These are phyloP conservation scores for Poeciliopsis retropinna DNA, from an alignment of 2,113 vertebrate species.

Conservation along the genomic window DNA sequence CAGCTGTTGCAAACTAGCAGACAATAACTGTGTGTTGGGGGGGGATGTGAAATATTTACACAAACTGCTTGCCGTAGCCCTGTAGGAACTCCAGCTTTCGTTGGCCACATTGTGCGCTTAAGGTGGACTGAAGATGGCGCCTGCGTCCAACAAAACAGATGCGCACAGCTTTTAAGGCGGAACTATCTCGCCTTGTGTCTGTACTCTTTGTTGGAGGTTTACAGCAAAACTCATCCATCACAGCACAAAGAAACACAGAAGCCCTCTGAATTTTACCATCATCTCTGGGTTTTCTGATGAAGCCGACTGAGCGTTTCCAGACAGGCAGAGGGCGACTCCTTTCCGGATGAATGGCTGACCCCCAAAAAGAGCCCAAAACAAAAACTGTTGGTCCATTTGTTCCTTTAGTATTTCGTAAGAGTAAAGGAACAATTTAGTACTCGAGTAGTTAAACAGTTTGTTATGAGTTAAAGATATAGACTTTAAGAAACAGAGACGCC, in stretches of 20 bases:
- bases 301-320: not conserved
- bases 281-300: not conserved
- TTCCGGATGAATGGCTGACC: not conserved
- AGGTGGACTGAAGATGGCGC: conserved; percentile 77
- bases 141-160: conserved; percentile 36
- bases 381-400: not conserved
- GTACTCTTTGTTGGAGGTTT: conserved; percentile 62
- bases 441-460: not conserved
- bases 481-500: not conserved
- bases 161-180: conserved; percentile 79
- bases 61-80: conserved; percentile 48
- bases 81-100: conserved; percentile 71
- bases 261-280: not conserved
- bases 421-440: too few species aligned
- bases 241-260: conserved; percentile 7
- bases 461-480: not conserved
- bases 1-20: not conserved
- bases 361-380: not conserved
- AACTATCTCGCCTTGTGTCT: conserved; percentile 42
- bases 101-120: conserved; percentile 80
- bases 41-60: not conserved
- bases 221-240: not conserved
- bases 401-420: not conserved
- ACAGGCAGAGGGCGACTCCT: not conserved
- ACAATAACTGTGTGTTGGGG: not conserved